Base-by-base conservation (phyloP, 1,140 invertebrate genomes). In the Theocolax elegans region DNA sequence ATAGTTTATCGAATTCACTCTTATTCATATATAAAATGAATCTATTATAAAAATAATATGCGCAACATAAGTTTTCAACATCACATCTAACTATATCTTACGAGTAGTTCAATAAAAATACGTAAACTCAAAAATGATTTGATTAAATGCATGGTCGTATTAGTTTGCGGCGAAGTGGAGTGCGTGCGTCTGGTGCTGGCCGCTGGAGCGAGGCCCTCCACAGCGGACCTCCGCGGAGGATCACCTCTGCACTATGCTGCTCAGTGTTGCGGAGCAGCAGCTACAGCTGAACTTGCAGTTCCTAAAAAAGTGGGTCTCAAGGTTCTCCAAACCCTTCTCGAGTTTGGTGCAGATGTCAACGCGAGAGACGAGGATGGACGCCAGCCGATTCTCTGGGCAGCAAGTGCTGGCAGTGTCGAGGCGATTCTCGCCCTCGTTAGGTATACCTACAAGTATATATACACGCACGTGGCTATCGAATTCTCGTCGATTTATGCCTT, bases 171-270 rank as follows among this genome's bases (percentile, higher is more conserved):
- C 0, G 95, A 97, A 81, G 90, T 94, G 25, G 95, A 95, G 73
- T 94, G 92, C 70, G 86, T 98, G 66, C 90, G 96, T 7, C 87
- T 96, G 0, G 90, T 99, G 7, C 83, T 98, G 56, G 90, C 92
- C 2, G 90, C 92, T 0, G 95, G 95, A 3, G 96, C 95, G 0
- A 90, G 92, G 72, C 89, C 95, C 13, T 92, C 93, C 1, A 93
- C 92, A 0, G 91, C 95, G 0, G 97, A 99, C 84, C 92, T 95
- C 65, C 95, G 98, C 80, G 94, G 95, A 6, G 97, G 97, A 10
- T 96, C 94, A 78, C 96, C 97, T 0, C 86, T 99, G 23, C 97
- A 99, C 83, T 99, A 99, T 86, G 97, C 97, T 0, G 96, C 97
- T 19, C 97, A 98, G 84, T 96, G 97, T 90, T 96, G 95, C 79